Base-by-base conservation (phyloP, 2,888 invertebrate genomes). In the Sarcophaga carnaria region DNA sequence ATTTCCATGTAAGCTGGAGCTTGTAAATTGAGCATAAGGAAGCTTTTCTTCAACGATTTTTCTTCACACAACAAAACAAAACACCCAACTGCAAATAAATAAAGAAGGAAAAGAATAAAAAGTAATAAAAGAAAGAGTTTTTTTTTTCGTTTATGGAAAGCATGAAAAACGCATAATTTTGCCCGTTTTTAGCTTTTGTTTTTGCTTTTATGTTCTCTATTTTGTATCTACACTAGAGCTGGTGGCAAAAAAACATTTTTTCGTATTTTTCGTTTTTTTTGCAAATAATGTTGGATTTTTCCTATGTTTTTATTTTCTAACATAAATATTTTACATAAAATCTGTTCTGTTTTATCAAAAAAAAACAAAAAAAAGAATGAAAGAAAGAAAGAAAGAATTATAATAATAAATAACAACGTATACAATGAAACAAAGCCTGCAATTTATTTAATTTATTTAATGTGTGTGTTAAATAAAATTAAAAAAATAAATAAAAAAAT, bases 201-300 rank as follows among this genome's bases (percentile, higher is more conserved):
- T 49, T 49, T 49, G 49, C 71, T 77, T 72, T 63, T 72, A 8
- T 20, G 62, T 62, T 77, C 84, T 84, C 84, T 84, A 84, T 80
- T 84, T 76, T 87, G 87, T 87, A 87, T 87, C 87, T 87, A 87
- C 59, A 84, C 87, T 60, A 87, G 79, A 63, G 79, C 62, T 83
- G 70, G 37, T 49, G 49, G 11, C 14, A 3, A 14, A 49, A 14
- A 49, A 49, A 12, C 25, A 76, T 72, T 70, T 63, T 64, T 66
- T 45, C 70, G n/a, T 71, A 22, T 70, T 5, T 45, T 71, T 67
- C n/a, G 12, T 63, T 74, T 67, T 59, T 54, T 67, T 62, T 25
- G 60, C 69, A 20, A 54, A 54, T 64, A 72, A 8, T 62, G 70
- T 70, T 79, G n/a, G 70, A 47, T 14, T 20, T 74, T 76, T 72